phyloP scores from a whole-genome alignment of 2,888 invertebrate genomes.

The Cyclophora albipunctata region DNA sequence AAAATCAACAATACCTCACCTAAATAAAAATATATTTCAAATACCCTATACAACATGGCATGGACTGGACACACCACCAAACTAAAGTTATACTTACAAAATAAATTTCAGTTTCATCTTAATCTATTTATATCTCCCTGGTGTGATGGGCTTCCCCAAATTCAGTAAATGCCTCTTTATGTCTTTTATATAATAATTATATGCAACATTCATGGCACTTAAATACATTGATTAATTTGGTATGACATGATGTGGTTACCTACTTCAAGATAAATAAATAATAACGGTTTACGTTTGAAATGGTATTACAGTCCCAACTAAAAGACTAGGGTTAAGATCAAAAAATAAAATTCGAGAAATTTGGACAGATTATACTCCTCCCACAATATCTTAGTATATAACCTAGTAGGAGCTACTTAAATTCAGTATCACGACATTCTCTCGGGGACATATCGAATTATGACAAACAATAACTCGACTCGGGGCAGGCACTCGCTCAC shows the following conservation, averaged over 20 bases:
- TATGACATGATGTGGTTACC: too few relatives aligned
- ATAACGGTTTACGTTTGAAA: too few relatives aligned
- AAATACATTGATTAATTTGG: too few relatives aligned
- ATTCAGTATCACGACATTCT: too few relatives aligned
- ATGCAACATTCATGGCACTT: not conserved
- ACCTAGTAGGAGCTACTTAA: too few relatives aligned
- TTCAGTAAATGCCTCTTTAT: slow-evolving; percentile 2
- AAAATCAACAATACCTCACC: slow-evolving; percentile 27
- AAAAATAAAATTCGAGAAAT: slow-evolving; percentile 1
- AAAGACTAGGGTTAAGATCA: not conserved
- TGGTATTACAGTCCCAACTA: too few relatives aligned
- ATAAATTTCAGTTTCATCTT: slow-evolving; percentile 1
- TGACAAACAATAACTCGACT: not conserved
- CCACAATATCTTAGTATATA: too few relatives aligned
- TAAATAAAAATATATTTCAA: slow-evolving; percentile 18
- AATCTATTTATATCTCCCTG: slow-evolving; percentile 1
- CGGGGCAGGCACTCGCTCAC: not conserved
- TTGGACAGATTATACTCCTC: slow-evolving; percentile 6
- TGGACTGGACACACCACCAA: slow-evolving; percentile 7
- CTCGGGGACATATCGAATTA: too few relatives aligned
- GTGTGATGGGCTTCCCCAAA: not conserved
- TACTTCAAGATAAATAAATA: too few relatives aligned
- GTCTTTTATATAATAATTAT: not conserved
- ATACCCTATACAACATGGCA: slow-evolving; percentile 21
- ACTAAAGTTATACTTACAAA: slow-evolving; percentile 1